Conservation (phyloP, 2,113 vertebrate species). For the Jaculus jaculus region DNA sequence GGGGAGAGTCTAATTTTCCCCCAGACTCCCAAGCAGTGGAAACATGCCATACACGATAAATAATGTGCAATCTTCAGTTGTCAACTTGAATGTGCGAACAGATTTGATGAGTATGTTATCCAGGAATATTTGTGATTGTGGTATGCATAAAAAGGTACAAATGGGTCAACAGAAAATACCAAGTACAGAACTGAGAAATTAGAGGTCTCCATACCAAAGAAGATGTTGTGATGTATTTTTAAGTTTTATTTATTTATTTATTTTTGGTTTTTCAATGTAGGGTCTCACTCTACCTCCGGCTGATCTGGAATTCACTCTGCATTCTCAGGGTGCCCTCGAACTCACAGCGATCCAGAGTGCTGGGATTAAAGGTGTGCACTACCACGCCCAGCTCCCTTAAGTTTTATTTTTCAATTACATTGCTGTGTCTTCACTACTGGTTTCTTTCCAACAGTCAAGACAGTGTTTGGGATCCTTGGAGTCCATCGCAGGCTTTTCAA, state of each 20-base stretch:
- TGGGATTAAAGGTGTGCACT: too few species aligned
- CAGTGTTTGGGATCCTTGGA: background rate
- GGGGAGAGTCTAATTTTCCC: background rate
- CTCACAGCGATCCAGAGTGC: too few species aligned
- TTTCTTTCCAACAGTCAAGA: background rate
- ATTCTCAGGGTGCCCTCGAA: too few species aligned
- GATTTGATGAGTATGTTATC: background rate
- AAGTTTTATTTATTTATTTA: background rate
- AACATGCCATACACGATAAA: fast-evolving
- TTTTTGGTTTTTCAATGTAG: too few species aligned
- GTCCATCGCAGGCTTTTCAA: background rate
- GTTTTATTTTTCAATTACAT: background rate
- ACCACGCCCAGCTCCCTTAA: too few species aligned
- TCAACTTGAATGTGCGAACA: background rate
- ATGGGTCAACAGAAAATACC: background rate
- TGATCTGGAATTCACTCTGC: too few species aligned
- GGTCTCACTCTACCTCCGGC: too few species aligned
- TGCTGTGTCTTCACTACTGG: background rate
- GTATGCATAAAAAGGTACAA: background rate
- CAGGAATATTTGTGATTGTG: background rate
- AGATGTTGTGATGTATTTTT: background rate
- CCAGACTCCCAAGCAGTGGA: too few species aligned
- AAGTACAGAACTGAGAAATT: background rate
- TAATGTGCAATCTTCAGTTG: background rate
- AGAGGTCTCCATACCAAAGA: background rate